Evolutionary conservation across 2,888 invertebrate species (phyloP).

Genomic region (Tillus elongatus): DNA sequence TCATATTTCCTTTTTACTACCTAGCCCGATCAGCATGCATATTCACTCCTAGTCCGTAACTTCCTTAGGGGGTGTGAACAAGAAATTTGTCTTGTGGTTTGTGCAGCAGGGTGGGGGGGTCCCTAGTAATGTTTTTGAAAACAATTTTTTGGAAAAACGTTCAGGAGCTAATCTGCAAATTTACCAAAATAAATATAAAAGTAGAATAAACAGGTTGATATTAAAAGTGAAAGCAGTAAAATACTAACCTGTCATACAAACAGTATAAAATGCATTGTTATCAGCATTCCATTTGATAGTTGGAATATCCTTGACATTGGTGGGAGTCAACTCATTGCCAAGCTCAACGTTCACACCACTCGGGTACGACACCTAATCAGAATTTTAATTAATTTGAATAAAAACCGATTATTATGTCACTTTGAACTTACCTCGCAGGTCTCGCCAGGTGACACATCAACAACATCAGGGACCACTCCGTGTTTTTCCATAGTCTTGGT

Average conservation of each 20-base stretch:
- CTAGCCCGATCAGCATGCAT: too few relatives aligned
- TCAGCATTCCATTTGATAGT: constrained; percentile 45
- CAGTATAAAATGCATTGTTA: constrained; percentile 44
- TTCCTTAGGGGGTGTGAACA: too few relatives aligned
- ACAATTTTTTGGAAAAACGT: too few relatives aligned
- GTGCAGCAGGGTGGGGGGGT: too few relatives aligned
- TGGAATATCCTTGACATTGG: constrained; percentile 39
- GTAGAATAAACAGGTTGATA: too few relatives aligned
- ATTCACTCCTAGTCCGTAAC: too few relatives aligned
- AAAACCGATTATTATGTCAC: constrained; percentile 1
- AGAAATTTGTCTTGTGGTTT: too few relatives aligned
- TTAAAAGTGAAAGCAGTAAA: too few relatives aligned
- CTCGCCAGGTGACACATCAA: constrained; percentile 27
- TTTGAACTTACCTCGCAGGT: constrained; percentile 22
- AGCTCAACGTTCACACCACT: constrained; percentile 28
- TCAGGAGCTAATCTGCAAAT: too few relatives aligned
- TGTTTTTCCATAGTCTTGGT: constrained; percentile 29
- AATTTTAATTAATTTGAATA: constrained; percentile 4
- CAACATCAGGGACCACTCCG: constrained; percentile 32
- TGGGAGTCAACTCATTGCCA: constrained; percentile 31
- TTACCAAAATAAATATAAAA: too few relatives aligned
- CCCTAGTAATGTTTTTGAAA: too few relatives aligned
- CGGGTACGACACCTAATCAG: constrained; percentile 26
- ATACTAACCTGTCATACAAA: constrained; percentile 47
- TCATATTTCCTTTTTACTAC: too few relatives aligned